Evolutionary conservation across 2,888 invertebrate species (phyloP), one percentile per base, ranked within the genome.

Genomic region (Globia sparganii): DNA sequence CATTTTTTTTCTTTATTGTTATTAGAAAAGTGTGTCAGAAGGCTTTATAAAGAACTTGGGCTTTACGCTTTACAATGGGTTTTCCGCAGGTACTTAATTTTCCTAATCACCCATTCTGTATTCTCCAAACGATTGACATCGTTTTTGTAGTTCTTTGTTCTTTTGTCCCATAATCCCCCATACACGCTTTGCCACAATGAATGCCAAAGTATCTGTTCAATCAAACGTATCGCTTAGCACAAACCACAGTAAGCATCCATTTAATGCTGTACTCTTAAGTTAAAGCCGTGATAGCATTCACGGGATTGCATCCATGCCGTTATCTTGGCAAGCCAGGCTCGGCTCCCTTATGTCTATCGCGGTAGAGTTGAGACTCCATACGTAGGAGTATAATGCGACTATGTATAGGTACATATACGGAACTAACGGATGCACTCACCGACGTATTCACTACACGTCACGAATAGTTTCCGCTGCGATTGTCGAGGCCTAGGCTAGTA

Each of bases 361-460:
- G 1, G 72, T 89, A 88, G 79, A 84, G 90, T 83, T 77, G 49
- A 89, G 72, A 88, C 84, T 91, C 56, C 73, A 65, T 68, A 78
- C 72, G 28, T 58, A 75, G 75, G 65, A 73, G 28, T 71, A 72
- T 75, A 83, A 70, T 80, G 82, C 75, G 78, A 83, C 78, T 86
- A 85, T 89, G 91, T 90, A 81, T 89, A n/a, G n/a, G n/a, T n/a
- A 87, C 89, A 84, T 89, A 90, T 92, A 91, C 92, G 94, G 94
- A 95, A 94, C 91, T 94, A 94, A 93, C 95, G 95, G 96, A 94
- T 94, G 93, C 93, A 93, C 86, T 89, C 83, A 84, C 89, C 91
- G 86, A 89, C 89, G 90, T 92, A 94, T 95, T 94, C 95, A 90
- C 86, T 86, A 87, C 92, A 91, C 94, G 94, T 94, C 93, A 92